A percentile compares a stretch with the other conserved stretches of the same genome.
Conservation (phyloP, 2,888 invertebrate genomes). For the Clistopyga incitator region DNA sequence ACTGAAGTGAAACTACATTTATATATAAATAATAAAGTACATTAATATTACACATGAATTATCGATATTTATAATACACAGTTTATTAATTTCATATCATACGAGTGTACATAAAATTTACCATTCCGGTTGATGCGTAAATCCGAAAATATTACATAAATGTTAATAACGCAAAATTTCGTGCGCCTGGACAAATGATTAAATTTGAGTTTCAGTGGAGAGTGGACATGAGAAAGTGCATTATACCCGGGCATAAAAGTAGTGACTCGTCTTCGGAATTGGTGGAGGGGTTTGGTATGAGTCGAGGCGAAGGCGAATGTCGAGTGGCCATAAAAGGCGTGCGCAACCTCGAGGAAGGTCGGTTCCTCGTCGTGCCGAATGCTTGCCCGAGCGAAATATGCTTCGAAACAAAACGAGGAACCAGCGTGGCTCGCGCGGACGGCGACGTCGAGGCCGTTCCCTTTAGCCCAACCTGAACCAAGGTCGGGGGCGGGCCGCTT, state of each 20-base stretch:
- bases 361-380: conserved; percentile 73
- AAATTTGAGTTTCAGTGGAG: neutral
- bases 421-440: conserved; percentile 51
- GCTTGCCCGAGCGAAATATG: conserved; percentile 71
- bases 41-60: too few relatives aligned
- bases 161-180: too few relatives aligned
- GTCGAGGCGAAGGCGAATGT: conserved; percentile 58
- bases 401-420: conserved; percentile 64
- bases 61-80: too few relatives aligned
- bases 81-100: too few relatives aligned
- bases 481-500: conserved; percentile 79
- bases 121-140: too few relatives aligned
- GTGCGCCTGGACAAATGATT: neutral
- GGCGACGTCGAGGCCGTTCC: conserved; percentile 73
- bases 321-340: conserved; percentile 68
- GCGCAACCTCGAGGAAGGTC: conserved; percentile 75
- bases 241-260: neutral
- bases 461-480: conserved; percentile 76
- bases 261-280: conserved; percentile 48
- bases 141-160: too few relatives aligned
- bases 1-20: too few relatives aligned
- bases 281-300: neutral
- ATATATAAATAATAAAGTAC: too few relatives aligned
- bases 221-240: conserved; percentile 15
- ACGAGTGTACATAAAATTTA: too few relatives aligned